Base-by-base conservation (phyloP, 2,113 vertebrate species). In the Pseudopipra pipra region DNA sequence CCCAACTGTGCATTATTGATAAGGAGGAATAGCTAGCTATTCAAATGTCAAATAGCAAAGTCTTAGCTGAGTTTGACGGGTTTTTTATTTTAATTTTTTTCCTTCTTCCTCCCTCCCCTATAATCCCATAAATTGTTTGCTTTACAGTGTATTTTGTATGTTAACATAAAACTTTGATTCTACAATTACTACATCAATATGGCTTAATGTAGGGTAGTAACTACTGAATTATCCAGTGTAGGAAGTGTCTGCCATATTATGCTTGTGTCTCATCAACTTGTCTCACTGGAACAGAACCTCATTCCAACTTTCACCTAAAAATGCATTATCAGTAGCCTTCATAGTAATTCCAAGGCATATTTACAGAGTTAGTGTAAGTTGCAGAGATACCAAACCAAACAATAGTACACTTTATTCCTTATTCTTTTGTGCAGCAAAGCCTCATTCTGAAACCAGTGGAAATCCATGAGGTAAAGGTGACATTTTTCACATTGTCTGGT, bases 41-140 rank as follows among this genome's bases (percentile, higher is more conserved):
- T 88, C n/a, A 54, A 76, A 70, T 2, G 3, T 25, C 28, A 73
- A 41, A 56, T 35, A 44, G 8, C 30, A 68, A 86, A 85, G 22
- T 31, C 16, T 66, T 76, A 37, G 12, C n/a, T 76, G 16, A 33
- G 6, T 76, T 65, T 86, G 30, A 35, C 14, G 76, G 19, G 4
- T 2, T 19, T 67, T 73, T 28, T 22, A 4, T 39, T 52, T 5
- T 25, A 30, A 23, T 52, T 74, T n/a, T 30, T 30, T n/a, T 8
- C 1, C 11, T 59, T 49, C 3, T 11, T 30, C 5, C 16, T 70
- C 5, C 6, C 8, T 51, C 5, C 6, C 4, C 13, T 2, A 0
- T 62, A 75, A 55, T 63, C 73, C 37, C 8, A 19, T 66, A 16
- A 55, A 72, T 22, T 33, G 4, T 56, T 71, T 89, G 33, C 43